phyloP scores from a whole-genome alignment of 2,888 invertebrate species.

The Leptopilina syphax region DNA sequence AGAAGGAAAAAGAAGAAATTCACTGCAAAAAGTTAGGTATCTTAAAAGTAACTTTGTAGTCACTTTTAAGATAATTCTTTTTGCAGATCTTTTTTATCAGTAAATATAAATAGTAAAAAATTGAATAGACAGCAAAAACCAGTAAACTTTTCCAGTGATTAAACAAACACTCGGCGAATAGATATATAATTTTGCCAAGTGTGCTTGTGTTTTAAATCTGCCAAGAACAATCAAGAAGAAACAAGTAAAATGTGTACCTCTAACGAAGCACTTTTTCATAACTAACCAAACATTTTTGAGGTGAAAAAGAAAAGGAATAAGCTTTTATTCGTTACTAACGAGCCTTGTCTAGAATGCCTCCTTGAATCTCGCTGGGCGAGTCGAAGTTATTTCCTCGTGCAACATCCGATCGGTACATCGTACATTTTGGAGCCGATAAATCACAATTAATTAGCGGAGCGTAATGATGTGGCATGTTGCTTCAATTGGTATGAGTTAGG shows the following conservation, averaged over 20 bases:
- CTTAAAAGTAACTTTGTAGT: too few species aligned
- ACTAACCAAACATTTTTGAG: neutral
- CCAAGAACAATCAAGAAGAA: constrained; percentile 8
- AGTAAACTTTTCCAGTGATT: too few species aligned
- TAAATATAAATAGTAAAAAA: too few species aligned
- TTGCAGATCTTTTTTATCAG: too few species aligned
- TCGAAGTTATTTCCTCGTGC: constrained; percentile 58
- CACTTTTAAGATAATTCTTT: too few species aligned
- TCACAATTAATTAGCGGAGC: constrained; percentile 76
- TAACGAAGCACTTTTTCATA: constrained; percentile 40
- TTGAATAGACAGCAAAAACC: too few species aligned
- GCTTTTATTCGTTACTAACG: constrained; percentile 56
- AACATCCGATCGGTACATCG: constrained; percentile 60
- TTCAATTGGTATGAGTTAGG: constrained; percentile 72
- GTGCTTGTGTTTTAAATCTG: neutral
- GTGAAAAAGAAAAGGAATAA: constrained; percentile 47
- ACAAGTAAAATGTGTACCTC: neutral
- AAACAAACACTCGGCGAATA: too few species aligned
- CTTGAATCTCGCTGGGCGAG: constrained; percentile 57
- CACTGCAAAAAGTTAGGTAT: too few species aligned
- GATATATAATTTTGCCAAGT: too few species aligned
- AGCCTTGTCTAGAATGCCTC: constrained; percentile 59
- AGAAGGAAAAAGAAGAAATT: too few species aligned
- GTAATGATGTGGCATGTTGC: constrained; percentile 76
- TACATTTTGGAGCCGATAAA: constrained; percentile 73